Conservation (phyloP, 2,888 invertebrate genomes). For the Troilus luridus region DNA sequence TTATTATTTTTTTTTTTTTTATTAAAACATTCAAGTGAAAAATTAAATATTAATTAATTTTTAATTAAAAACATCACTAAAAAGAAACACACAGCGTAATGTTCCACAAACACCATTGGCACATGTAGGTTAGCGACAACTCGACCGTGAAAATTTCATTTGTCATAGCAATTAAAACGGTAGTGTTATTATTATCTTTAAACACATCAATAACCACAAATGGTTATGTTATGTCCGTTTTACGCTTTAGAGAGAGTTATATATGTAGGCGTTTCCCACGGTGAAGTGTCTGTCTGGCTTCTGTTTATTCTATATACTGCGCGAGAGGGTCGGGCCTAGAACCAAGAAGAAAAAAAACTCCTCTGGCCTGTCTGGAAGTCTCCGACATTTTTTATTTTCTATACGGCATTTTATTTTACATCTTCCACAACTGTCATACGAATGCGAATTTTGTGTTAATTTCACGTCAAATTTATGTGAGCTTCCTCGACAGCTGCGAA, state of each 20-base stretch:
- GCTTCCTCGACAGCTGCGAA: not conserved
- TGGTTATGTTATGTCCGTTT: not conserved
- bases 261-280: constrained; percentile 38
- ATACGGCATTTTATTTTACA: not conserved
- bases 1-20: too few species aligned
- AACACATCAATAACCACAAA: constrained; percentile 17
- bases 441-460: not conserved
- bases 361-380: not conserved
- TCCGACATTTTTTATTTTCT: not conserved
- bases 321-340: not conserved
- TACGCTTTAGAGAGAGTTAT: not conserved
- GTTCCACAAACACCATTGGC: not conserved
- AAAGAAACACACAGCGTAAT: not conserved
- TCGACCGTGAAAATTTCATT: constrained; percentile 1
- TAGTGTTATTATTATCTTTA: not conserved
- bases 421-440: not conserved
- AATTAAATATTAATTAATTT: too few species aligned
- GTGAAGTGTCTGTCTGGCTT: not conserved
- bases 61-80: not conserved
- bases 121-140: not conserved
- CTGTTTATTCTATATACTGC: constrained; percentile 28
- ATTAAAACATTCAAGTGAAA: too few species aligned
- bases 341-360: not conserved
- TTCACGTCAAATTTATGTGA: not conserved
- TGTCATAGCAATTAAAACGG: constrained; percentile 30